Evolutionary conservation across 2,888 invertebrate genomes (phyloP).

Genomic region (Macrosiphum euphorbiae): DNA sequence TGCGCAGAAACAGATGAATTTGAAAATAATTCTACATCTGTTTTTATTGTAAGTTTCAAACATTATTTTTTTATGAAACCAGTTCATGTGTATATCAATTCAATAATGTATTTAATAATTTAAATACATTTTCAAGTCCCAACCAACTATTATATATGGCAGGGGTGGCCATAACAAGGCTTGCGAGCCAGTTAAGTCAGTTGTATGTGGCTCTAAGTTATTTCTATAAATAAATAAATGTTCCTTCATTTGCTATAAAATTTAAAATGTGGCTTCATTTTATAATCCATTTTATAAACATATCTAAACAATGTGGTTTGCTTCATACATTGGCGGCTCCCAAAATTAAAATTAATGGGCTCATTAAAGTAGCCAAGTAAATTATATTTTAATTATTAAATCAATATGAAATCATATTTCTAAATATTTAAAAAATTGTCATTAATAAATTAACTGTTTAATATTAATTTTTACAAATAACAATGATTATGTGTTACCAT

Average conservation of each 20-base stretch:
- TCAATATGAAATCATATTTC: not conserved
- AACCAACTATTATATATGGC: not conserved
- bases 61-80: not conserved
- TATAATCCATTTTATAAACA: too few relatives aligned
- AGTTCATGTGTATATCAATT: not conserved
- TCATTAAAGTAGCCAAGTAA: not conserved
- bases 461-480: not conserved
- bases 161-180: too few relatives aligned
- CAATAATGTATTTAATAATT: not conserved
- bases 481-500: not conserved
- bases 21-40: constrained; percentile 48
- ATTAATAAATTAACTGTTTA: not conserved
- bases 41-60: constrained; percentile 43
- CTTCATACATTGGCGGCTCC: too few relatives aligned
- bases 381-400: not conserved
- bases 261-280: too few relatives aligned
- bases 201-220: too few relatives aligned
- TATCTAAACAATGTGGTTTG: too few relatives aligned
- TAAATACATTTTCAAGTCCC: not conserved
- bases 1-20: constrained; percentile 58
- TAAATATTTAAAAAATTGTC: too few relatives aligned
- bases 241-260: too few relatives aligned
- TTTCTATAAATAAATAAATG: too few relatives aligned
- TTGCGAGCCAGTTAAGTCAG: too few relatives aligned
- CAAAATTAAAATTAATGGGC: too few relatives aligned